Base-by-base conservation (phyloP, 2,888 invertebrate species). In the Cartodere bifasciata region DNA sequence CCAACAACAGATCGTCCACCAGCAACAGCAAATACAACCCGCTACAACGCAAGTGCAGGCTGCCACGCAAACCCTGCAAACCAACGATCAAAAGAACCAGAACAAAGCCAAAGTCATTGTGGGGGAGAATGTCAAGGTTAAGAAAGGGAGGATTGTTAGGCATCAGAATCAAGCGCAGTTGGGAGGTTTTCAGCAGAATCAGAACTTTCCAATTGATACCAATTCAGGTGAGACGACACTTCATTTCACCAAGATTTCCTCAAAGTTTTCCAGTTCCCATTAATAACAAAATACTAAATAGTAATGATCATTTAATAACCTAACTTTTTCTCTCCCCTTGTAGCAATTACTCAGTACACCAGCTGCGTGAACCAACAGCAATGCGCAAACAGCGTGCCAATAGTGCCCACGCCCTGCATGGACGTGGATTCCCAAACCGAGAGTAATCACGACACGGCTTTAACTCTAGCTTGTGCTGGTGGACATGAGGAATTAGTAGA, bases 351-450 rank as follows among this genome's bases (percentile, higher is more conserved):
- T 10, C 54, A 54, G 35, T 54, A 53, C 42, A 31, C 30, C 16
- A 31, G 16, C 21, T 13, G 28, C 9, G 28, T 21, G 16, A 31
- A 28, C 23, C 44, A 35, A 32, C 44, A 32, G 23, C 26, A 24
- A 22, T 36, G 41, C 22, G 42, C 40, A 14, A 25, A 24, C 11
- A 27, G 21, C 6, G 31, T 41, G 33, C 17, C 41, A 33, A 54
- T 37, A n/a, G 57, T 53, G 40, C 63, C 53, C 10, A 61, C 67
- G 29, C 60, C 56, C 38, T 68, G 75, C 43, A 83, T 90, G 68
- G 92, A 97, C 60, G 83, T 98, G 41, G 94, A 98, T 64, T 90
- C 91, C 4, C 91, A 92, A 66, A 98, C 97, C 0, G 97, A 98
- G 62, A 90, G 88, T 49, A 97, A 97, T 68, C 92, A 94, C 63